Evolutionary conservation across 2,113 vertebrate species (phyloP), one percentile per base, ranked within the genome.

Genomic region (Petaurus breviceps): DNA sequence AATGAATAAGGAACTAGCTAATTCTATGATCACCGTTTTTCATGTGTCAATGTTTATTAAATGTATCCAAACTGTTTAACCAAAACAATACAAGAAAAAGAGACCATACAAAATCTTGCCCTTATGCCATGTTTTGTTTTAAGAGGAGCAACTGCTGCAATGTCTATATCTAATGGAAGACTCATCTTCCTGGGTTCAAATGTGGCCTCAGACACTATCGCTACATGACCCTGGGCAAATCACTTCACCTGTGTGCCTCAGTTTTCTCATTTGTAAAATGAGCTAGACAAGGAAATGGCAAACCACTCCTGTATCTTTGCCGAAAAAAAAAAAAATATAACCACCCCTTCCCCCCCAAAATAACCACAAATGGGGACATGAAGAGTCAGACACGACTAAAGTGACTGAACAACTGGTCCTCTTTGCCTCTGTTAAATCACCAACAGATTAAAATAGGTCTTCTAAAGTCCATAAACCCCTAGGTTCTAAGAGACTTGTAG

Each of bases 31-130:
- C 97, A 96, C 95, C 93, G 93, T 89, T 97, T 97, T 97, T 96
- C 95, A 97, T 96, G 94, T 97, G 95, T 92, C 91, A 90, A 94
- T 96, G 54, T 96, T 97, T 98, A 97, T 95, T 97, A 97, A 96
- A 51, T 93, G 89, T 94, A 49, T 95, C 55, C 96, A 94, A 93
- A 94, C 96, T 95, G 97, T 96, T 96, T 93, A 94, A 96, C 95
- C 61, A 96, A 90, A 54, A 84, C 93, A 94, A 94, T 90, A 31
- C 96, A 96, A 96, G 52, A 97, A 96, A 84, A 96, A 97, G 94
- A 97, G 9, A 43, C 2, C 43, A 57, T 46, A 51, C 96, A 95
- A 95, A 84, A 57, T 96, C 93, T 55, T 93, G 49, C 28, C 97
- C 96, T 26, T 92, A 37, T 54, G 14, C 92, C 94, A 90, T 96